A percentile compares a stretch with the other conserved stretches of the same genome.
These are phyloP conservation scores for Hermetia illucens DNA, from an alignment of 1,140 invertebrate species.

Conservation along the genomic window DNA sequence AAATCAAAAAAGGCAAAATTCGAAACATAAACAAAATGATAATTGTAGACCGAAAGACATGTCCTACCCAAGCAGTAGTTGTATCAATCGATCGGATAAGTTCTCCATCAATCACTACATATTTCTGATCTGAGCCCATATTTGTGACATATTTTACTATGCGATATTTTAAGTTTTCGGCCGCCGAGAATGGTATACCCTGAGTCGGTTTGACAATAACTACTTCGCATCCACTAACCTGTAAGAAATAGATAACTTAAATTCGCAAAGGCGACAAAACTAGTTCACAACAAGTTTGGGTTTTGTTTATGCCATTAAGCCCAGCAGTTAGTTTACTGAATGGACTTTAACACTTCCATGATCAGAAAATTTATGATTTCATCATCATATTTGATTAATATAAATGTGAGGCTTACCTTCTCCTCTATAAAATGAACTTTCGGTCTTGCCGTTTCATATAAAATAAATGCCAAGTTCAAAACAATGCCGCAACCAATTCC, in stretches of 20 bases:
- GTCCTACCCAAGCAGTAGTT: constrained; percentile 39
- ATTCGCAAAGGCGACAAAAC: no score
- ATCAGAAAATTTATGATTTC: no score
- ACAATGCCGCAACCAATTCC: constrained; percentile 63
- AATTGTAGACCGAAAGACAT: no score
- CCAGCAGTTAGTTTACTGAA: not conserved
- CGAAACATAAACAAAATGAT: no score
- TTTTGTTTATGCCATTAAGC: no score
- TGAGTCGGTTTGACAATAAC: constrained; percentile 2
- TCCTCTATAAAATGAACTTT: constrained; percentile 12
- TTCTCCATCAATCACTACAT: constrained; percentile 41
- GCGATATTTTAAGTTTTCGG: constrained; percentile 3
- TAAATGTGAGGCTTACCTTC: not conserved
- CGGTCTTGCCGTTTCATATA: constrained; percentile 61
- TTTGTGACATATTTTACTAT: constrained; percentile 2
- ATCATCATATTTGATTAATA: not conserved
- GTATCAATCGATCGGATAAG: constrained; percentile 38
- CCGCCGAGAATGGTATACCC: not conserved
- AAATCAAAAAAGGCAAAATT: no score
- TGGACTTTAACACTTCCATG: no score
- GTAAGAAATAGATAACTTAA: no score
- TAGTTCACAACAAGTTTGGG: no score
- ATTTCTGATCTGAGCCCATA: not conserved
- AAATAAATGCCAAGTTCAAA: constrained; percentile 54
- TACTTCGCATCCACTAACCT: not conserved